Conservation (phyloP, 92 coral and sea anemone species). For the Diadumene lineata region DNA sequence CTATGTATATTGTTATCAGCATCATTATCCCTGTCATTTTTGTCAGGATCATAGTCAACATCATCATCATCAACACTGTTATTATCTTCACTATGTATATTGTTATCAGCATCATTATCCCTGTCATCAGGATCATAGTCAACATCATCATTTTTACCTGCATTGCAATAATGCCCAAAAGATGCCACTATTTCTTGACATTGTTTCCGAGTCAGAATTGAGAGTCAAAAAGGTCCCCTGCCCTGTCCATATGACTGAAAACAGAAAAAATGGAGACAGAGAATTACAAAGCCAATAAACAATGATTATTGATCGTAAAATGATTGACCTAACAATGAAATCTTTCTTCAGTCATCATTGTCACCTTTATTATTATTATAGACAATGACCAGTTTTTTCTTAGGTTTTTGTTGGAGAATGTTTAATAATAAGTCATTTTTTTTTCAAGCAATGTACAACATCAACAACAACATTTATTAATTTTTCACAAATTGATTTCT, state of each 20-base stretch:
- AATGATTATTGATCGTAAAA: too few species aligned
- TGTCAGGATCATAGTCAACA: too few species aligned
- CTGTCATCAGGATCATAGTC: neutral
- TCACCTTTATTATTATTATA: neutral
- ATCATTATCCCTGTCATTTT: too few species aligned
- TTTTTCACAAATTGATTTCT: too few species aligned
- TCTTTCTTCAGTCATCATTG: too few species aligned
- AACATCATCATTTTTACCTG: constrained; percentile 53
- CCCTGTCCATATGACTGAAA: constrained; percentile 94
- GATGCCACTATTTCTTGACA: constrained; percentile 97
- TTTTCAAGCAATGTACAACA: too few species aligned
- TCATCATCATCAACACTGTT: neutral
- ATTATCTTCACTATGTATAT: neutral
- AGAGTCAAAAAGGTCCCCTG: constrained; percentile 95
- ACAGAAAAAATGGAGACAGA: neutral
- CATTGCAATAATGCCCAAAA: constrained; percentile 97
- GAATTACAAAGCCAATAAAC: neutral
- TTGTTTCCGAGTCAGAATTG: constrained; percentile 86
- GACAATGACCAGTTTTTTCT: too few species aligned
- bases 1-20: neutral
- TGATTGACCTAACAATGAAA: too few species aligned
- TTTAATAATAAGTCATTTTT: too few species aligned
- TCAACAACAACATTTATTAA: too few species aligned
- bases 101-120: neutral
- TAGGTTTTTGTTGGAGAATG: too few species aligned